Evolutionary conservation across 2,888 invertebrate species (phyloP), one percentile per base, ranked within the genome.

Genomic region (Trissoscelio sp.): DNA sequence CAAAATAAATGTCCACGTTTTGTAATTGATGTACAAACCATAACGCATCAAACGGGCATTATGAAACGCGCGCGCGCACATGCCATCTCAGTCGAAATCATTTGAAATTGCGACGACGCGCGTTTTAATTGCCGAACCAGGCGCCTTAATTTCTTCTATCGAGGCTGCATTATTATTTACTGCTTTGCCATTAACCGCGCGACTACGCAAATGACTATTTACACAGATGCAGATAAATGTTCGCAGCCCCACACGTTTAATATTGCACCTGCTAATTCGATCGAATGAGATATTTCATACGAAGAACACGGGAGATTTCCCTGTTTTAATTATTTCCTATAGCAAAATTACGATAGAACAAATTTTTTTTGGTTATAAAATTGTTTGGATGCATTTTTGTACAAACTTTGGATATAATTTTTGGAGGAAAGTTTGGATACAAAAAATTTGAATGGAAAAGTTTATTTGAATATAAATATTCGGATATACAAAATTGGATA

Each of bases 191-290:
- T 80, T 80, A 80, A 69, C 74, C 57, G 69, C 57, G 69, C 57
- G 46, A 70, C 69, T 74, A 48, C 70, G 69, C 74, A 80, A 80
- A 80, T 80, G 55, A 80, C 74, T 74, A 80, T 80, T 80, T 80
- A 80, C 80, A 74, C 80, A 75, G 70, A 80, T 80, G 55, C 75
- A 80, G 75, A 81, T 81, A 81, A 81, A 81, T 81, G 81, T 58
- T 81, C 53, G 64, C 75, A 81, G 46, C 72, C 70, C 64, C 48
- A 62, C 24, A 42, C 57, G 72, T 75, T 75, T 70, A 75, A 81
- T 67, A 79, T 70, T 77, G 80, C 44, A 55, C 44, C 28, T 31
- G 66, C 64, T 77, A 81, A 75, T 75, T 75, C 62, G 70, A 75
- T 75, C 66, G 72, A 51, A 46, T 24, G 46, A 60, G 46, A 81